phyloP scores from a whole-genome alignment of 1,140 invertebrate genomes.

The Aphaenogaster ashmeadi region DNA sequence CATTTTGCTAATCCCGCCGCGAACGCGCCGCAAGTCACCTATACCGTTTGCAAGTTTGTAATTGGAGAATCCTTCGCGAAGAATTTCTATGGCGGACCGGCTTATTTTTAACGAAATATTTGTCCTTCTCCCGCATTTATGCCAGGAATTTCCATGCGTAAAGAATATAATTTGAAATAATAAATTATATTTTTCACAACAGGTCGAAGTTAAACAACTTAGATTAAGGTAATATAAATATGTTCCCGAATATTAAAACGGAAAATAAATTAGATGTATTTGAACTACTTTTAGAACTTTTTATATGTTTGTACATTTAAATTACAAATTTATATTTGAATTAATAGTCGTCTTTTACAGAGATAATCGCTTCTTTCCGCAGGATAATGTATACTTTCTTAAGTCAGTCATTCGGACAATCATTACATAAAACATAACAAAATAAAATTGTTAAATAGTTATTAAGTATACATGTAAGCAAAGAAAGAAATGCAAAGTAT shows the following conservation, averaged over 20 bases:
- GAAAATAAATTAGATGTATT: neutral
- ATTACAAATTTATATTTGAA: neutral
- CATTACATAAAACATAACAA: neutral
- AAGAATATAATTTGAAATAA: neutral
- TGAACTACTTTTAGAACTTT: no score
- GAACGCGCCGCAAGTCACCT: neutral
- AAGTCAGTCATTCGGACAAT: neutral
- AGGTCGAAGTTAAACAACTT: neutral
- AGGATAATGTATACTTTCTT: neutral
- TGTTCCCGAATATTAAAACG: neutral
- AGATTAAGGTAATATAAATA: neutral
- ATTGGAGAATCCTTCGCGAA: constrained; percentile 8
- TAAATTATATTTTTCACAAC: neutral
- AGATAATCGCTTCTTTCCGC: no score
- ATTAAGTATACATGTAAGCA: no score
- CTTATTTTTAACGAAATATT: neutral
- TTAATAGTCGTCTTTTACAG: neutral
- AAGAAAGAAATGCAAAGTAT: neutral
- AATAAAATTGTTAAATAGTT: no score
- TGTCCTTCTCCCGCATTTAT: neutral
- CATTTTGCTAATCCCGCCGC: constrained; percentile 34
- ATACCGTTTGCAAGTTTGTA: constrained; percentile 45
- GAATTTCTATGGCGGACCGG: constrained; percentile 15
- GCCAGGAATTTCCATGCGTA: neutral
- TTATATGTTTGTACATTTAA: neutral